A percentile compares a stretch with the other conserved stretches of the same genome.
These are phyloP conservation scores for Euplagia quadripunctaria DNA, from an alignment of 2,888 invertebrate genomes.

Conservation along the genomic window DNA sequence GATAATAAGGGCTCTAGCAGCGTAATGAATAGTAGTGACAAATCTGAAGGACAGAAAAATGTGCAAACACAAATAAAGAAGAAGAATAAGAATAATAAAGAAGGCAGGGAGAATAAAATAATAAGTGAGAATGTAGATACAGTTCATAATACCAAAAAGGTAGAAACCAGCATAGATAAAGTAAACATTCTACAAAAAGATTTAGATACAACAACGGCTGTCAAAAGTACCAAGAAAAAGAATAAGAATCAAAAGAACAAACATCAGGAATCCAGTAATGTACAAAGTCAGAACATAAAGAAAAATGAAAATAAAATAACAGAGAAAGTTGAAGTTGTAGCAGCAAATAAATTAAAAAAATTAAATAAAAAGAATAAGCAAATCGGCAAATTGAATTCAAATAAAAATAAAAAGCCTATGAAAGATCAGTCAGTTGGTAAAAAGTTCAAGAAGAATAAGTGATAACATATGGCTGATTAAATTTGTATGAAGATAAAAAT, in stretches of 20 bases:
- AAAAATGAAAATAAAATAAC: constrained; percentile 64
- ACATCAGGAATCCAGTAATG: constrained; percentile 23
- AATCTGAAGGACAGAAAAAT: constrained; percentile 24
- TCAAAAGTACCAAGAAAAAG: constrained; percentile 54
- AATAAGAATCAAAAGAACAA: constrained; percentile 61
- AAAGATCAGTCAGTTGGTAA: constrained; percentile 57
- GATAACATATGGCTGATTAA: constrained; percentile 13
- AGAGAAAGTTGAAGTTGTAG: constrained; percentile 64
- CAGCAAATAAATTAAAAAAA: constrained; percentile 74
- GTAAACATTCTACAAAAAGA: constrained; percentile 28
- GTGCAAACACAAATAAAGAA: constrained; percentile 37
- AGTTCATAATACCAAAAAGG: constrained; percentile 27
- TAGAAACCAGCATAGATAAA: constrained; percentile 27
- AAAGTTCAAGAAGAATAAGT: constrained; percentile 61
- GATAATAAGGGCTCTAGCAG: constrained; percentile 17
- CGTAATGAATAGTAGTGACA: constrained; percentile 24
- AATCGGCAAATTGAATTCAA: constrained; percentile 71
- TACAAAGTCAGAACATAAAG: constrained; percentile 29
- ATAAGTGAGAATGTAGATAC: constrained; percentile 27
- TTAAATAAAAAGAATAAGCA: constrained; percentile 74
- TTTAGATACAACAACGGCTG: constrained; percentile 25
- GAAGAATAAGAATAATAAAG: constrained; percentile 57
- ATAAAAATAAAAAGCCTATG: constrained; percentile 52
- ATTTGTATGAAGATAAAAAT: not conserved
- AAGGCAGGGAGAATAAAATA: not conserved